These are phyloP conservation scores for Argynnis bischoffii DNA, from an alignment of 2,888 invertebrate species.

Conservation along the genomic window DNA sequence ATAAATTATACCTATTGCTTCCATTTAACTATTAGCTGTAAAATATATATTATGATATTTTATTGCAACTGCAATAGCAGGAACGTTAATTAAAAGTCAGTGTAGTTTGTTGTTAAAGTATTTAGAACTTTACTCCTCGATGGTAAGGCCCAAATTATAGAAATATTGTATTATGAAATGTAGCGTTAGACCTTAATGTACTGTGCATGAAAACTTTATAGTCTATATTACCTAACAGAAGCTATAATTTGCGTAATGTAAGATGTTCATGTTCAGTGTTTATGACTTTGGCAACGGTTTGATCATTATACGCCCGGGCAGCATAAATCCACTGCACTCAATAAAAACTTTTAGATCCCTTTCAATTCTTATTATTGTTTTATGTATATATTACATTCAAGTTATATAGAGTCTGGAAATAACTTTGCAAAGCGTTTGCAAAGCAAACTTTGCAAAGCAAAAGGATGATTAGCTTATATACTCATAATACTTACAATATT, in stretches of 20 bases:
- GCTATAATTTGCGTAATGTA: constrained; percentile 42
- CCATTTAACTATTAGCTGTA: constrained; percentile 1
- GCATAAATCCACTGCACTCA: constrained; percentile 29
- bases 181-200: constrained; percentile 31
- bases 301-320: constrained; percentile 47
- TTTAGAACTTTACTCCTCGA: background rate
- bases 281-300: constrained; percentile 63
- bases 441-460: too few species aligned
- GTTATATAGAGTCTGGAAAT: background rate
- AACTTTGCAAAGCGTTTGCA: too few species aligned
- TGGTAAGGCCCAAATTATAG: background rate
- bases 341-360: constrained; percentile 39
- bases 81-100: constrained; percentile 16
- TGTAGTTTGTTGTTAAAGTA: constrained; percentile 5
- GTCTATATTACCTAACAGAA: constrained; percentile 35
- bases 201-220: constrained; percentile 39
- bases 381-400: background rate
- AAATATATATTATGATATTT: constrained; percentile 2
- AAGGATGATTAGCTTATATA: too few species aligned
- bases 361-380: constrained; percentile 29
- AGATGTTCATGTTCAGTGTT: constrained; percentile 52
- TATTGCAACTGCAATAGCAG: constrained; percentile 13
- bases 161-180: constrained; percentile 7
- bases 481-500: too few species aligned
- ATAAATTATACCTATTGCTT: background rate